These are phyloP conservation scores for Leucosticte australis DNA, from an alignment of 2,113 vertebrate genomes.

Conservation along the genomic window DNA sequence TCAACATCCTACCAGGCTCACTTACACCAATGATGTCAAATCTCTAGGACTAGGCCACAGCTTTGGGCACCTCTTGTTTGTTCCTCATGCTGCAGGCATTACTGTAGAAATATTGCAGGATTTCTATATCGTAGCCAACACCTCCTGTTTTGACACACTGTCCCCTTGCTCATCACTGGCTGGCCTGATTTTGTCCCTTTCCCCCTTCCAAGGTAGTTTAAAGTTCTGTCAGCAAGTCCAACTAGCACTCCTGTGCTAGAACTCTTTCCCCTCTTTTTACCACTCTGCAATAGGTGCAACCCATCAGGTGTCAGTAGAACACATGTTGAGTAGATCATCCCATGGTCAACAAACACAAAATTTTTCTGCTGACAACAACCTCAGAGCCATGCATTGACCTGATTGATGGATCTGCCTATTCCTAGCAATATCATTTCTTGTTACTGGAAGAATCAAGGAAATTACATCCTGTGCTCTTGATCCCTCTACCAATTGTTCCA, in stretches of 20 bases:
- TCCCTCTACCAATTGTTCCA: not conserved
- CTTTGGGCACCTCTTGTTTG: fast-evolving
- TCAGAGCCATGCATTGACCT: not conserved
- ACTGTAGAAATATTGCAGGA: not conserved
- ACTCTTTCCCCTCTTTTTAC: not conserved
- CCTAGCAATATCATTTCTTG: not conserved
- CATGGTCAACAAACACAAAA: not conserved
- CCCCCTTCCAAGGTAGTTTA: not conserved
- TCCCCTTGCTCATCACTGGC: not conserved
- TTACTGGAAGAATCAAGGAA: not conserved
- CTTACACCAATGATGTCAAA: not conserved
- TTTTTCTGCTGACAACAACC: not conserved
- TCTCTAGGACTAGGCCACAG: not conserved
- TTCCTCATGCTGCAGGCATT: not conserved
- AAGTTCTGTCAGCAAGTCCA: not conserved
- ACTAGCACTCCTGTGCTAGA: not conserved
- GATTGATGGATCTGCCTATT: not conserved
- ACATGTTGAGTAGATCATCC: not conserved
- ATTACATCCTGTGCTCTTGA: not conserved
- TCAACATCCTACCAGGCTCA: not conserved
- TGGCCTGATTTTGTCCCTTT: not conserved
- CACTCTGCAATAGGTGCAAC: too few relatives aligned
- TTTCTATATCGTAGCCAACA: not conserved
- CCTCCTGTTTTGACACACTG: not conserved
- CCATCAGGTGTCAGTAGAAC: not conserved